Conservation (phyloP, 2,113 vertebrate genomes). For the Leuciscus idus region DNA sequence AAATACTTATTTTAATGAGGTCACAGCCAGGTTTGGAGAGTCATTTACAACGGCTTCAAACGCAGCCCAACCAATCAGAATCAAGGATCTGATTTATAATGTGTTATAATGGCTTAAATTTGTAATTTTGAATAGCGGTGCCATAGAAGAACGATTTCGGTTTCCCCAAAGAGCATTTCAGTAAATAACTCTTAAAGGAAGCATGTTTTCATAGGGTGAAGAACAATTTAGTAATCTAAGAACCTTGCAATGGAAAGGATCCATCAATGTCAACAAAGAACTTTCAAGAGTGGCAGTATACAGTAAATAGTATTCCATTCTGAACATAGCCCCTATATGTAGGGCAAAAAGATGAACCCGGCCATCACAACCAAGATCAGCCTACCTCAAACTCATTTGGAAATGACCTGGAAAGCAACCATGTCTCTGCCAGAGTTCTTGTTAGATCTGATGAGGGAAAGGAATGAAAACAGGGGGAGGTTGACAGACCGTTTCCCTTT, state of each 20-base stretch:
- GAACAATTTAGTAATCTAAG: no score
- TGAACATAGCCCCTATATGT: not conserved
- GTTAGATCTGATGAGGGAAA: constrained; percentile 32
- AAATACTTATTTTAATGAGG: no score
- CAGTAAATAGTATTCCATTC: not conserved
- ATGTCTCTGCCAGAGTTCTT: constrained; percentile 11
- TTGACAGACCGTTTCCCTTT: constrained; percentile 41
- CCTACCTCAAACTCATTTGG: not conserved
- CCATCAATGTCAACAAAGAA: not conserved
- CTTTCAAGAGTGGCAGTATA: not conserved
- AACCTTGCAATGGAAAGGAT: not conserved
- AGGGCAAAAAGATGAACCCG: constrained; percentile 3
- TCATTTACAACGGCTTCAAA: no score
- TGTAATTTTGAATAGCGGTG: not conserved
- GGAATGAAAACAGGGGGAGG: constrained; percentile 34
- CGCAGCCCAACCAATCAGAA: no score
- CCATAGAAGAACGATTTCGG: not conserved
- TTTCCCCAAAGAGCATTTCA: no score
- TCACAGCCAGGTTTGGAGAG: no score
- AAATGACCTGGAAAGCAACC: constrained; percentile 43
- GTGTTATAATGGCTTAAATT: not conserved
- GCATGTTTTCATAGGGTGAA: no score
- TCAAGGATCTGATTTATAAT: not conserved
- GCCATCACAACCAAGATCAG: constrained; percentile 7
- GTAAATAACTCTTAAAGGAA: no score